Conservation (phyloP, 2,797 vertebrate species). For the Pteronotus mesoamericanus region DNA sequence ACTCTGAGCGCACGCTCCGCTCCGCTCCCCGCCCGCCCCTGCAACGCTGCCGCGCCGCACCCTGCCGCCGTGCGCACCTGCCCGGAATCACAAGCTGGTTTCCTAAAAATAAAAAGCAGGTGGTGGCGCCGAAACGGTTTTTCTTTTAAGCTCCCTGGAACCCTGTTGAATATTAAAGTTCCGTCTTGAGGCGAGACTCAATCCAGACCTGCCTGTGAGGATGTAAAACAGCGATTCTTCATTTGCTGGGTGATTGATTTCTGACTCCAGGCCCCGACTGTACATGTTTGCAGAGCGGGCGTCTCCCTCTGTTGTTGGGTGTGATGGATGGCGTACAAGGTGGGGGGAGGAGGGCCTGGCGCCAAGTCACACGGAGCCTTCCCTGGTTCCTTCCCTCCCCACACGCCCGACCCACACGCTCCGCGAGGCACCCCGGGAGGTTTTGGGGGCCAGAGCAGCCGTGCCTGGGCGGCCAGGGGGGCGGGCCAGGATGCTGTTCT, state of each 20-base stretch:
- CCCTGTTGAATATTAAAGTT: conserved; percentile 78
- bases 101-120: conserved; percentile 29
- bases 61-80: fast-evolving
- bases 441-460: not conserved
- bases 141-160: conserved; percentile 52
- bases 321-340: not conserved
- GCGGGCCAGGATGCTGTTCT: fast-evolving
- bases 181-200: conserved; percentile 75
- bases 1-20: not conserved
- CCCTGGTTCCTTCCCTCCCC: not conserved
- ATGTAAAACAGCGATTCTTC: conserved; percentile 32
- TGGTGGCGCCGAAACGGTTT: not conserved
- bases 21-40: not conserved
- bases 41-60: fast-evolving
- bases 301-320: not conserved
- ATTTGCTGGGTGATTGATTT: conserved; percentile 58
- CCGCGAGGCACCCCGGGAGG: not conserved
- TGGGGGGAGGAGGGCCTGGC: not conserved
- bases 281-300: not conserved
- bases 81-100: not conserved
- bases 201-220: conserved; percentile 34
- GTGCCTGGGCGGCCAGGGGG: not conserved
- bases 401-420: not conserved
- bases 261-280: not conserved
- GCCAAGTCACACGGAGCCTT: not conserved